These are phyloP conservation scores for Oxyruncus cristatus DNA, from an alignment of 2,113 vertebrate species.

Conservation along the genomic window DNA sequence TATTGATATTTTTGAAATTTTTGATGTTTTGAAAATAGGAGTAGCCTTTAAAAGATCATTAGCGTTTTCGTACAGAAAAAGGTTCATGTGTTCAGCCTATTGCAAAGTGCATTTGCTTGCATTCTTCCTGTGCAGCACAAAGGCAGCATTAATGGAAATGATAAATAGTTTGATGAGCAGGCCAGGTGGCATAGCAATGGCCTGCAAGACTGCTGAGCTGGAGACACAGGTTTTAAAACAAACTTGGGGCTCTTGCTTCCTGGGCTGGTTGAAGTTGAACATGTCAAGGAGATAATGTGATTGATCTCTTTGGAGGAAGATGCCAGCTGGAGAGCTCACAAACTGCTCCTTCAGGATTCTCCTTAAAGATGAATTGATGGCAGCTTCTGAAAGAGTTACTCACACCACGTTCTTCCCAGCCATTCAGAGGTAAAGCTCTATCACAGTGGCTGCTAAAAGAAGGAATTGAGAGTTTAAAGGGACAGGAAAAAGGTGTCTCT, in stretches of 20 bases:
- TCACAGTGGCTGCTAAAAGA: slow-evolving; percentile 36
- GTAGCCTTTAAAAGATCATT: slow-evolving; percentile 22
- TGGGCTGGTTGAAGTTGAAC: slow-evolving; percentile 51
- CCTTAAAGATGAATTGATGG: slow-evolving; percentile 74
- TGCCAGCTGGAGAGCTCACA: slow-evolving; percentile 73
- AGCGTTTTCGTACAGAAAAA: slow-evolving; percentile 1
- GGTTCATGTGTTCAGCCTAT: slow-evolving; percentile 25
- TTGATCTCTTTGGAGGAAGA: slow-evolving; percentile 69
- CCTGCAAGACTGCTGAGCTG: slow-evolving; percentile 55
- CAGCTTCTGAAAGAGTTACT: slow-evolving; percentile 67
- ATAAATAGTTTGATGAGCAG: slow-evolving; percentile 69
- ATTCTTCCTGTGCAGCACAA: slow-evolving; percentile 55
- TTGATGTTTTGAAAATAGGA: not conserved
- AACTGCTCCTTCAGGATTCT: slow-evolving; percentile 70
- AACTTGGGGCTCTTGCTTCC: slow-evolving; percentile 62
- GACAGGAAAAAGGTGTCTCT: slow-evolving; percentile 46
- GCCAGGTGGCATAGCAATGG: slow-evolving; percentile 70
- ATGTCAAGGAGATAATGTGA: slow-evolving; percentile 65
- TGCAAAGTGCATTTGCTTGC: slow-evolving; percentile 8
- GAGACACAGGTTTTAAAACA: slow-evolving; percentile 62
- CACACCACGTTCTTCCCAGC: slow-evolving; percentile 50
- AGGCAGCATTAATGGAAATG: slow-evolving; percentile 60
- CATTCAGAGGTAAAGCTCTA: slow-evolving; percentile 47
- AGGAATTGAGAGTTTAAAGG: slow-evolving; percentile 43
- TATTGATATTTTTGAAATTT: not conserved